phyloP scores from a whole-genome alignment of 2,113 vertebrate species.

The Psilopsiagon aurifrons region DNA sequence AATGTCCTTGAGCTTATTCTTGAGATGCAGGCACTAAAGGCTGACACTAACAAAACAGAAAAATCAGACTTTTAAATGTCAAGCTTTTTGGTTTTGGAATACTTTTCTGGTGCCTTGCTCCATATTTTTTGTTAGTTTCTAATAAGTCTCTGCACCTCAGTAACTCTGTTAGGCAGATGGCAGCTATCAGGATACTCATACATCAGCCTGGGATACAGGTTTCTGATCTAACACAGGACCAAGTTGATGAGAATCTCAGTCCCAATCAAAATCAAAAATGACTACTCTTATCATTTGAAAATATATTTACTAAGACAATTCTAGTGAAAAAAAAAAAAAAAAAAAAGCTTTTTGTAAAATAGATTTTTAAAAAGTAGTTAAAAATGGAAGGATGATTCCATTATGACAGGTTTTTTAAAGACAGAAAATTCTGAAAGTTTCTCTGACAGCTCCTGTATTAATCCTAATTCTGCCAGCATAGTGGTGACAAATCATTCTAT shows the following conservation, averaged over 20 bases:
- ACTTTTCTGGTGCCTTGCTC: not conserved
- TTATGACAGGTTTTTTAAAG: not conserved
- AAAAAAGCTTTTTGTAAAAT: not conserved
- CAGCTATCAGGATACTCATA: not conserved
- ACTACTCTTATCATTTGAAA: not conserved
- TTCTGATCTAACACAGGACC: not conserved
- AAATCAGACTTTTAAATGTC: not conserved
- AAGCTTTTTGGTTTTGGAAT: not conserved
- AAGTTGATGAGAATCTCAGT: not conserved
- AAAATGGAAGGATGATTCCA: not conserved
- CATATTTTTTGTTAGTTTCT: not conserved
- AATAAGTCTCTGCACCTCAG: not conserved
- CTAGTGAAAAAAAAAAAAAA: not conserved
- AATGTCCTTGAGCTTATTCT: not conserved
- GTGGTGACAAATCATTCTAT: not conserved
- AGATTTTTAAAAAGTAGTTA: accelerated
- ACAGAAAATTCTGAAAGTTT: not conserved
- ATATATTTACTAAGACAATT: not conserved
- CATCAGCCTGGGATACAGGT: not conserved
- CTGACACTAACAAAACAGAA: not conserved
- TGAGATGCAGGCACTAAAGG: not conserved
- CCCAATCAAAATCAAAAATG: not conserved
- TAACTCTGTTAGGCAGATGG: not conserved
- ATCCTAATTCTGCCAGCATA: not conserved
- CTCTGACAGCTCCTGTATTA: not conserved